Percentiles rank a stretch among this genome's conserved stretches.
Conservation (phyloP, 2,888 invertebrate species). For the Pherbina coryleti region DNA sequence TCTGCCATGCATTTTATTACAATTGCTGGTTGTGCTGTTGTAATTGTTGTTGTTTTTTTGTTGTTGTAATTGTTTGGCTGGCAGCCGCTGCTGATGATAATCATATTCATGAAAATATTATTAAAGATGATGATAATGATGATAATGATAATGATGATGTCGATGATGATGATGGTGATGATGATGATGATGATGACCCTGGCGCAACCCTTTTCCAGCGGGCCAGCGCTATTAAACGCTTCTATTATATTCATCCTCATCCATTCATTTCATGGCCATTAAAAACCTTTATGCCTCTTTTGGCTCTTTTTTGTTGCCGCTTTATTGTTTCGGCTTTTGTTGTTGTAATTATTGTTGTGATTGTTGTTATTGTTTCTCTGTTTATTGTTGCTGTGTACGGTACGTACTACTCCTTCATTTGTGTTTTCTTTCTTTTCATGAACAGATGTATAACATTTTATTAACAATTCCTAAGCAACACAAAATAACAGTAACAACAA, state of each 20-base stretch:
- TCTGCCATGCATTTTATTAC: constrained; percentile 7
- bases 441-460: constrained; percentile 42
- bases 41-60: not conserved
- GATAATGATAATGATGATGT: not conserved
- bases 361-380: not conserved
- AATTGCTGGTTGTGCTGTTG: constrained; percentile 4
- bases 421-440: constrained; percentile 15
- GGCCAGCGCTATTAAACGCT: constrained; percentile 20
- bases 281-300: constrained; percentile 39
- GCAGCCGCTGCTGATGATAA: not conserved
- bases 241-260: constrained; percentile 30
- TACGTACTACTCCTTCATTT: too few species aligned
- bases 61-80: not conserved
- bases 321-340: not conserved
- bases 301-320: constrained; percentile 19
- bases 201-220: constrained; percentile 19
- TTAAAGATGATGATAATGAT: not conserved
- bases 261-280: constrained; percentile 51
- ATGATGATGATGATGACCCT: constrained; percentile 9
- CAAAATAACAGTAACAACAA: constrained; percentile 31
- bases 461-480: constrained; percentile 12
- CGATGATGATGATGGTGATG: not conserved
- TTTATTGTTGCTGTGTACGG: not conserved
- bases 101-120: not conserved
- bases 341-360: not conserved